Percentiles rank a stretch among this genome's conserved stretches.
Evolutionary conservation across 2,797 vertebrate species (phyloP).

Genomic region (Vipera ursinii): DNA sequence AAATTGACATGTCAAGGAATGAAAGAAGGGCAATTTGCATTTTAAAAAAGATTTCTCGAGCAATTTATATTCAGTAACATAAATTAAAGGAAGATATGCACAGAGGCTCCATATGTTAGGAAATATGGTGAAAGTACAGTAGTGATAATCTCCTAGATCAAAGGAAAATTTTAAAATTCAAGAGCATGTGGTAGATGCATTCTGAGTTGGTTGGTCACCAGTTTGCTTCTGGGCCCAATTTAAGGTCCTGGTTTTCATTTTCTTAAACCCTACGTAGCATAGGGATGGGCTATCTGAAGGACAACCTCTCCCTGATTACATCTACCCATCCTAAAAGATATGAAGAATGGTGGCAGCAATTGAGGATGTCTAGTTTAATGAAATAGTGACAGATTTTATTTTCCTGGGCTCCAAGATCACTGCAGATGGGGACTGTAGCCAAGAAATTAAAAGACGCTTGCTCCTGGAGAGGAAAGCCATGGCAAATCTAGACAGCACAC

Average conservation of each 20-base stretch:
- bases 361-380: not conserved
- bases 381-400: not conserved
- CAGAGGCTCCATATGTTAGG: not conserved
- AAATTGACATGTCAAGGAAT: not conserved
- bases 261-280: not conserved
- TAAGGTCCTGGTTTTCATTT: not conserved
- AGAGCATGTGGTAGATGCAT: not conserved
- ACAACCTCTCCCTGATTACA: not conserved
- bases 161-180: not conserved
- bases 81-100: not conserved
- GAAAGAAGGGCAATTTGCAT: not conserved
- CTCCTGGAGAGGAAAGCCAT: too few species aligned
- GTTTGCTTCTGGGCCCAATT: not conserved
- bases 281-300: not conserved
- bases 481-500: too few species aligned
- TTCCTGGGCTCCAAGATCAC: too few species aligned
- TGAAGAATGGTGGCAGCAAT: not conserved
- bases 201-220: not conserved
- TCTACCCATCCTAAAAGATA: not conserved
- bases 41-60: not conserved
- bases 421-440: too few species aligned
- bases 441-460: too few species aligned
- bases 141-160: not conserved
- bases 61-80: not conserved
- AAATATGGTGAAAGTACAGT: not conserved